Base-by-base conservation (phyloP, 2,888 invertebrate genomes). In the Drosophila histrio region DNA sequence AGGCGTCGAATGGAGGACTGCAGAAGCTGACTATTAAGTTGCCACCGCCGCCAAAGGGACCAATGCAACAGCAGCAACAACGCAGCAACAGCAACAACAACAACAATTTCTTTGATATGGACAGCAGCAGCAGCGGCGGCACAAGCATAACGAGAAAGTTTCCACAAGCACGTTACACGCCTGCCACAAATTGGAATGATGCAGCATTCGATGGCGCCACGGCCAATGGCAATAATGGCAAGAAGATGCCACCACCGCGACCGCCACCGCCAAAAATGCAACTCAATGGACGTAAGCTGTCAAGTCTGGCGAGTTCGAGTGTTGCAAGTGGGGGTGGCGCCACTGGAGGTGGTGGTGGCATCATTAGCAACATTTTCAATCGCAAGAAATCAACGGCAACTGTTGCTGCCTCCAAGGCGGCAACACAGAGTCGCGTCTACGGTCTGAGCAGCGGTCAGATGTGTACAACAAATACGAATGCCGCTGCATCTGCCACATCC, bases 111-210 rank as follows among this genome's bases (percentile, higher is more conserved):
- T 78, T 68, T 24, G 70, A 66, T 28, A 30, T 68, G 36, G 66
- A 72, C 24, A 43, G 66, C 41, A 39, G 59, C 34, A 41, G 26
- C 47, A 38, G 47, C 5, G 22, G 52, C 36, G 76, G 75, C 1
- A 72, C 86, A 13, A 88, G 87, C 54, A 90, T 91, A 69, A 91
- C 91, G 1, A 79, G 91, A 9, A 89, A 90, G 68, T 91, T 91
- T 67, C 91, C 91, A 0, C 86, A 87, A 53, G 91, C 91, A 2
- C 90, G 92, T 22, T 91, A 91, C 61, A 88, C 90, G 46, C 90
- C 91, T 15, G 85, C 91, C 47, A 91, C 92, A 34, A 89, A 89
- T 64, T 91, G 91, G 91, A 89, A 91, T 74, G 91, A 90, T 61
- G 71, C 88, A 28, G 89, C 91, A 3, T 91, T 91, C 47, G 89